Percentiles rank a stretch among this genome's conserved stretches.
These are phyloP conservation scores for Chascanopsetta lugubris DNA, from an alignment of 2,113 vertebrate species.

Conservation along the genomic window DNA sequence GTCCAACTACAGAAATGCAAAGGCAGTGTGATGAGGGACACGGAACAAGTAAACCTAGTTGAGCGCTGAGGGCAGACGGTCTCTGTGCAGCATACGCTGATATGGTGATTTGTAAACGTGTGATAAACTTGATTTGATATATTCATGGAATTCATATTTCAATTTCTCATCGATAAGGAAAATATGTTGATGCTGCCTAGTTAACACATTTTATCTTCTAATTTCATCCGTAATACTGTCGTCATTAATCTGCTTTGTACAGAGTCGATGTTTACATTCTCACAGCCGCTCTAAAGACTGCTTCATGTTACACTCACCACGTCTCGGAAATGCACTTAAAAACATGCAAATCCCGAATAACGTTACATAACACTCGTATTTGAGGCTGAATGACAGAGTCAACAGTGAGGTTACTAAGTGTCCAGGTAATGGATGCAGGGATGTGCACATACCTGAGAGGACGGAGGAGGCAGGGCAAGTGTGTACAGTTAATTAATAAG, in stretches of 20 bases:
- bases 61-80: no score
- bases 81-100: no score
- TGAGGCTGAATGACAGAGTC: not conserved
- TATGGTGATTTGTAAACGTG: no score
- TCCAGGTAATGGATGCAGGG: not conserved
- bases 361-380: not conserved
- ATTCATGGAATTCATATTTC: no score
- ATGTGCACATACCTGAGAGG: not conserved
- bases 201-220: not conserved
- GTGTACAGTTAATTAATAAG: slow-evolving; percentile 38
- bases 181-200: not conserved
- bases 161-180: no score
- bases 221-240: not conserved
- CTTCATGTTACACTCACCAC: not conserved
- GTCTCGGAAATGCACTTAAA: not conserved
- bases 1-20: no score
- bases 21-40: no score
- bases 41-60: no score
- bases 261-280: not conserved
- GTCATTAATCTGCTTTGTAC: not conserved
- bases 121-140: no score
- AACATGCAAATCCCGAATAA: no score
- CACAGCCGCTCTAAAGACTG: not conserved
- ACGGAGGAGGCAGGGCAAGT: not conserved
- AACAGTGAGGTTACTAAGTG: not conserved